These are phyloP conservation scores for Poecilia picta DNA, from an alignment of 2,797 vertebrate species.

Conservation along the genomic window DNA sequence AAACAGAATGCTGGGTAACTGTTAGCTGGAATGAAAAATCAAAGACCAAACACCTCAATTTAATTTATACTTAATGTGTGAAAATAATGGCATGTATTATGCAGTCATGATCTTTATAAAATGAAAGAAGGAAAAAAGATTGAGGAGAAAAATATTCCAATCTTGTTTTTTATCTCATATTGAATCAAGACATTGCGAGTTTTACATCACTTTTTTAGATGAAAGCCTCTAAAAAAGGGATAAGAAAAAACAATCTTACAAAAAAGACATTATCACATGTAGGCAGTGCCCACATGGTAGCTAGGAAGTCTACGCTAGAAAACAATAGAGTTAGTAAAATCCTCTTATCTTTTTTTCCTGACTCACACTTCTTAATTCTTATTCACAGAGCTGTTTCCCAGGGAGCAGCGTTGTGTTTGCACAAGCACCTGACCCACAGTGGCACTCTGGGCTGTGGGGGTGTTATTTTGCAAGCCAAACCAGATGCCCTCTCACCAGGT, in stretches of 20 bases:
- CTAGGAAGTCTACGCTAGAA: conserved; percentile 33
- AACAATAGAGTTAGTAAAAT: conserved; percentile 57
- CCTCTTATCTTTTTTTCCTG: conserved; percentile 32
- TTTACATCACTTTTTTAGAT: background rate
- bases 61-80: background rate
- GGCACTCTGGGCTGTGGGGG: conserved; percentile 70
- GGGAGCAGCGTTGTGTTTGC: conserved; percentile 58
- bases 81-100: background rate
- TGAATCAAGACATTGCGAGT: conserved; percentile 17
- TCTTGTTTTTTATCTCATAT: background rate
- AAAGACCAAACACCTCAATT: background rate
- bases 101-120: background rate
- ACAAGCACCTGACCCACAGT: conserved; percentile 72
- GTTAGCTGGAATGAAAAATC: background rate
- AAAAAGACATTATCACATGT: conserved; percentile 24
- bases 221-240: conserved; percentile 16
- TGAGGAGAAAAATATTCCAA: background rate
- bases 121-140: background rate
- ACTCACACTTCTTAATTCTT: conserved; percentile 47
- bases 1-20: background rate
- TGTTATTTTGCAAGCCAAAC: conserved; percentile 61
- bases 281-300: conserved; percentile 19
- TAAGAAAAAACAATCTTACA: conserved; percentile 17
- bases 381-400: conserved; percentile 50
- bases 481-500: conserved; percentile 79